Conservation (phyloP, 1,140 invertebrate genomes). For the Mamestra configurata region DNA sequence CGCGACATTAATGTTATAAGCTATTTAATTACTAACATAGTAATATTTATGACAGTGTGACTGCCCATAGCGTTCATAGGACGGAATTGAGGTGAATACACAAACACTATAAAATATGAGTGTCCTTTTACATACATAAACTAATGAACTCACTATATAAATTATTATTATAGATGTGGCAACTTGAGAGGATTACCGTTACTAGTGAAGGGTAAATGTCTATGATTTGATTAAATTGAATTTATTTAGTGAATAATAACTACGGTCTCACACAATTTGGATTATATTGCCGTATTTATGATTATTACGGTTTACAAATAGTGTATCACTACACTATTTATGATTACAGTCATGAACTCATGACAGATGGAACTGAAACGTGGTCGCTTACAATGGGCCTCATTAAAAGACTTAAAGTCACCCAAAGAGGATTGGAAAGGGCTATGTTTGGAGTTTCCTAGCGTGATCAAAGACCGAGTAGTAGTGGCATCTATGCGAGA, state of each 20-base stretch:
- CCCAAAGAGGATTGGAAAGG: too few relatives aligned
- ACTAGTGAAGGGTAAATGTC: constrained; percentile 11
- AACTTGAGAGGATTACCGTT: constrained; percentile 8
- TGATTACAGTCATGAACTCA: too few relatives aligned
- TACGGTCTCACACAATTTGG: too few relatives aligned
- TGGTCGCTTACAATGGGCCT: too few relatives aligned
- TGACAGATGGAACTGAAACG: too few relatives aligned
- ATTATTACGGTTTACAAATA: too few relatives aligned
- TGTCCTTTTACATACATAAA: constrained; percentile 18
- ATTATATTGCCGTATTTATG: too few relatives aligned
- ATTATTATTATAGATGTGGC: constrained; percentile 7
- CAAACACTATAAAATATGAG: constrained; percentile 18
- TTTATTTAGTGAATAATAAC: constrained; percentile 5
- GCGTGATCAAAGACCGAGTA: too few relatives aligned
- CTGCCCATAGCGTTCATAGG: not conserved
- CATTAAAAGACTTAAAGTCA: too few relatives aligned
- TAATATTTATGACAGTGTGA: not conserved
- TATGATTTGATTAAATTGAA: constrained; percentile 20
- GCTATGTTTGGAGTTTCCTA: too few relatives aligned
- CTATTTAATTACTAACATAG: not conserved
- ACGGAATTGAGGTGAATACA: constrained; percentile 12
- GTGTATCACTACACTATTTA: too few relatives aligned
- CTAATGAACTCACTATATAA: constrained; percentile 31
- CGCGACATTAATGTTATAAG: not conserved
- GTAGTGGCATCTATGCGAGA: too few relatives aligned